Percentiles rank a stretch among this genome's conserved stretches.
Evolutionary conservation across 2,113 vertebrate species (phyloP).

Genomic region (Globicephala melas): DNA sequence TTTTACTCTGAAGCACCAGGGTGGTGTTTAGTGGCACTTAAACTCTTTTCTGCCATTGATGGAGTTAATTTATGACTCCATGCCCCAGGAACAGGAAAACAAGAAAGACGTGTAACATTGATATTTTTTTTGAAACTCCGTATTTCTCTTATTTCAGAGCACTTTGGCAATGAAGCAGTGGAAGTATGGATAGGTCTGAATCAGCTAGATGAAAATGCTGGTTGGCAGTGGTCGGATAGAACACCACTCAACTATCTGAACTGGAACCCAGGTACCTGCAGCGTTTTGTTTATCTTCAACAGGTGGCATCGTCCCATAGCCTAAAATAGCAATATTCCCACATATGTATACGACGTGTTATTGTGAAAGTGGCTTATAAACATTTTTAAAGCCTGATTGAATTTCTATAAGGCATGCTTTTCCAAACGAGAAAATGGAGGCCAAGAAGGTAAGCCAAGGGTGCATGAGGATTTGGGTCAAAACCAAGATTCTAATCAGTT

Average conservation of each 20-base stretch:
- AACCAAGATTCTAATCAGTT: neutral
- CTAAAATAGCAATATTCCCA: neutral
- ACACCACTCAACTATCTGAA: slow-evolving; percentile 87
- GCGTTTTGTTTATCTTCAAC: neutral
- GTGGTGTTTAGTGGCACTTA: neutral
- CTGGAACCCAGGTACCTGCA: slow-evolving; percentile 87
- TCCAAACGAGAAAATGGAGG: neutral
- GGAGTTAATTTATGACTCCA: neutral
- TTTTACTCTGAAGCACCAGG: neutral
- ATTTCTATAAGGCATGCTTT: neutral
- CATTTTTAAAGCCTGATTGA: neutral
- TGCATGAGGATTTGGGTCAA: neutral
- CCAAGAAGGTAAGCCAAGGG: neutral
- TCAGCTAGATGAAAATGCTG: slow-evolving; percentile 84
- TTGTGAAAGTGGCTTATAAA: slow-evolving; percentile 21
- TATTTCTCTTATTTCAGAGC: slow-evolving; percentile 82
- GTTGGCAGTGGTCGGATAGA: slow-evolving; percentile 96
- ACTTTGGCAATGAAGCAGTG: slow-evolving; percentile 80
- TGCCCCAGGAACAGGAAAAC: neutral
- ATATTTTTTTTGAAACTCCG: neutral
- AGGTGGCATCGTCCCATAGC: neutral
- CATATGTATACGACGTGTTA: neutral
- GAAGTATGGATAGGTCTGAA: slow-evolving; percentile 94
- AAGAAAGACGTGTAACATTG: neutral
- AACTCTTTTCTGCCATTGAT: neutral